A percentile compares a stretch with the other conserved stretches of the same genome.
Evolutionary conservation across 2,797 vertebrate genomes (phyloP).

Genomic region (Phrynocephalus forsythii): DNA sequence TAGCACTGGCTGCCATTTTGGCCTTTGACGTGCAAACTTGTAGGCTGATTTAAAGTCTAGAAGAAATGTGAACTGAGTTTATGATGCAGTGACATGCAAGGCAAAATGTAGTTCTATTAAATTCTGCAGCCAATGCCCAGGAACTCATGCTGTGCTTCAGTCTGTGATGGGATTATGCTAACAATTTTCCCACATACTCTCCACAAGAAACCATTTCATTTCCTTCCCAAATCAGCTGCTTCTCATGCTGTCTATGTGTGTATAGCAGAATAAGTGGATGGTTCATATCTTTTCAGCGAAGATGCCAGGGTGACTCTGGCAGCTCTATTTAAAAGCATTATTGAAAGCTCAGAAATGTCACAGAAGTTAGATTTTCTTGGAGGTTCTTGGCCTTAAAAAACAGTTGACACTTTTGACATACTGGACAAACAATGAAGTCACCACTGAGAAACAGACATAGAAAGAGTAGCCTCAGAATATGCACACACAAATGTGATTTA

Average conservation of each 20-base stretch:
- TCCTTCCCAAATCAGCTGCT: conserved; percentile 1
- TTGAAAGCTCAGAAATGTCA: not conserved
- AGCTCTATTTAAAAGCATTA: conserved; percentile 10
- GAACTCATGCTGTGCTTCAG: conserved; percentile 6
- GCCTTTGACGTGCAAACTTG: conserved; percentile 9
- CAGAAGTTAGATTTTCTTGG: not conserved
- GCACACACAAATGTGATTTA: too few species aligned
- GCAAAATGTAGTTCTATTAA: conserved; percentile 19
- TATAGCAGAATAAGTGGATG: not conserved
- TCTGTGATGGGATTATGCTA: conserved; percentile 5
- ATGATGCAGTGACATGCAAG: not conserved
- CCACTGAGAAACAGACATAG: not conserved
- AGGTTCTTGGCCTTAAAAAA: not conserved
- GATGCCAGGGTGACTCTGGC: conserved; percentile 3
- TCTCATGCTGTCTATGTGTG: not conserved
- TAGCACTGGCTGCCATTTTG: not conserved
- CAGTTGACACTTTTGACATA: not conserved
- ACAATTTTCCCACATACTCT: conserved; percentile 10
- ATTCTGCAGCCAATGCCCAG: conserved; percentile 3
- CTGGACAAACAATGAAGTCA: not conserved
- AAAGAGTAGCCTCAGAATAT: not conserved
- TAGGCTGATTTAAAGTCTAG: not conserved
- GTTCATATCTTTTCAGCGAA: not conserved
- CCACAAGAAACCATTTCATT: conserved; percentile 26
- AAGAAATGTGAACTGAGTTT: not conserved